These are phyloP conservation scores for Nebria ingens DNA, from an alignment of 1,140 invertebrate species.

Conservation along the genomic window DNA sequence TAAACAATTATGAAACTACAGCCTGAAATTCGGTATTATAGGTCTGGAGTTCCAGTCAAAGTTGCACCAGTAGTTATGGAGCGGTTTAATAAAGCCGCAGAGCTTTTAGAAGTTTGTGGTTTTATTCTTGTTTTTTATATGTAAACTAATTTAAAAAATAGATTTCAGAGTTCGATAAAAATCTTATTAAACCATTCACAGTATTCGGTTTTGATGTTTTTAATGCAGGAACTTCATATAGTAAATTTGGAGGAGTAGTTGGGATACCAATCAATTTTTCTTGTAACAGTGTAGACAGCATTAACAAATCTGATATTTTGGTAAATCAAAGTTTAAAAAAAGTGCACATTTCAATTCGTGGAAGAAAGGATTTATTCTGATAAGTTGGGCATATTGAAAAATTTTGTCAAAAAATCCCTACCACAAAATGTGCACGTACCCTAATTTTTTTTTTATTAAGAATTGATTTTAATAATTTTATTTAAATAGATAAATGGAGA, in stretches of 20 bases:
- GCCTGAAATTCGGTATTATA: constrained; percentile 23
- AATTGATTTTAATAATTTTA: constrained; percentile 9
- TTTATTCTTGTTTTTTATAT: neutral
- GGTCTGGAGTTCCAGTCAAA: constrained; percentile 35
- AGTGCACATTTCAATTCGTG: too few relatives aligned
- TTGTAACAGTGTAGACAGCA: constrained; percentile 35
- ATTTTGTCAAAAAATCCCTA: neutral
- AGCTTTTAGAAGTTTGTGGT: constrained; percentile 31
- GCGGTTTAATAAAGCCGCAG: constrained; percentile 38
- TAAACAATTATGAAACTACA: constrained; percentile 8
- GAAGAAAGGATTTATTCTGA: too few relatives aligned
- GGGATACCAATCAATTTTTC: constrained; percentile 54
- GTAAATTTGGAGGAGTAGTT: constrained; percentile 42
- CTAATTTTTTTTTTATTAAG: constrained; percentile 4
- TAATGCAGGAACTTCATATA: constrained; percentile 37
- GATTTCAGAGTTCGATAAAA: constrained; percentile 30
- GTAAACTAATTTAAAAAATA: constrained; percentile 20
- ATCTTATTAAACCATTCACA: constrained; percentile 43
- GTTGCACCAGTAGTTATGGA: constrained; percentile 32
- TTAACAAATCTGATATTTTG: constrained; percentile 41
- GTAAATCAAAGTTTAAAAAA: constrained; percentile 32
- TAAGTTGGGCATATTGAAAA: constrained; percentile 12
- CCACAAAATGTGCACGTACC: neutral
- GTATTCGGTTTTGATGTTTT: constrained; percentile 52
- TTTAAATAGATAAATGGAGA: constrained; percentile 42